Conservation (phyloP, 2,888 invertebrate genomes). For the Oithona nana region DNA sequence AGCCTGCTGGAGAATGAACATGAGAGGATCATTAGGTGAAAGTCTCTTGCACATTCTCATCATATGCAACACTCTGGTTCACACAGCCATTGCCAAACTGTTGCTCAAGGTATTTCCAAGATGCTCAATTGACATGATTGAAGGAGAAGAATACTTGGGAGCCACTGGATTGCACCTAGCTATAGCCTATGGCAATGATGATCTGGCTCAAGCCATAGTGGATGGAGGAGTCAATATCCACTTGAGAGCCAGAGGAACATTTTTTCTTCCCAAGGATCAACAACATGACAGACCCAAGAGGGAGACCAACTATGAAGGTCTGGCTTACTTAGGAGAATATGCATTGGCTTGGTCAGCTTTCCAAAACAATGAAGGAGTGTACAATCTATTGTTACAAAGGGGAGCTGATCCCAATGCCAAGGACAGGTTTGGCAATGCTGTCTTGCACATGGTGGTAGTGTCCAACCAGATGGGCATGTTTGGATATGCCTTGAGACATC, state of each 20-base stretch:
- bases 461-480: slow-evolving; percentile 97
- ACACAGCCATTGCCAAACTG: slow-evolving; percentile 65
- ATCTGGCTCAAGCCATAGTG: slow-evolving; percentile 75
- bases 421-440: slow-evolving; percentile 93
- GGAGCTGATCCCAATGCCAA: slow-evolving; percentile 84
- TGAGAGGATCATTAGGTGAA: slow-evolving; percentile 42
- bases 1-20: slow-evolving; percentile 91
- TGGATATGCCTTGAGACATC: slow-evolving; percentile 56
- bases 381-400: slow-evolving; percentile 74
- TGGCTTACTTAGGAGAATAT: slow-evolving; percentile 92
- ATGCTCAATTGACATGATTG: slow-evolving; percentile 76
- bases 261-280: slow-evolving; percentile 87
- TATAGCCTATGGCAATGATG: slow-evolving; percentile 89
- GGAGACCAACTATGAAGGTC: slow-evolving; percentile 80
- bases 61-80: slow-evolving; percentile 69
- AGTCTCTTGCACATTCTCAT: slow-evolving; percentile 82
- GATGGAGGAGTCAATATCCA: slow-evolving; percentile 70
- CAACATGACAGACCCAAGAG: slow-evolving; percentile 55
- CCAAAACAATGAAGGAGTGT: slow-evolving; percentile 88
- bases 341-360: slow-evolving; percentile 95
- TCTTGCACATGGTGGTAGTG: slow-evolving; percentile 97
- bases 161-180: slow-evolving; percentile 87
- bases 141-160: slow-evolving; percentile 37
- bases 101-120: slow-evolving; percentile 77
- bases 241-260: slow-evolving; percentile 39